These are phyloP conservation scores for Campopleginae sp. DNA, from an alignment of 2,888 invertebrate species.

Conservation along the genomic window DNA sequence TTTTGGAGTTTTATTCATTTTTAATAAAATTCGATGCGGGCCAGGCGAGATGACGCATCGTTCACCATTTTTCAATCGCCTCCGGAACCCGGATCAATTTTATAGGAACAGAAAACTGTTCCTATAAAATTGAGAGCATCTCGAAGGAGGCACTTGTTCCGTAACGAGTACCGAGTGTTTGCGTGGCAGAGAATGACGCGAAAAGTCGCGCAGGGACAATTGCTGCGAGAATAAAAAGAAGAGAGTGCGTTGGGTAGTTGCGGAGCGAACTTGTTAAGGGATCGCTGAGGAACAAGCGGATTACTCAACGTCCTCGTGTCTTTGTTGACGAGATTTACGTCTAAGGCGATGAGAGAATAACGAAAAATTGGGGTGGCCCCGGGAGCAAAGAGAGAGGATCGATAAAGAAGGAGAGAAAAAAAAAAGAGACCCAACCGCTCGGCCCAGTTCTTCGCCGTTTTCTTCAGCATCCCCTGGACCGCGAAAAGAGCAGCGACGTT, in stretches of 20 bases:
- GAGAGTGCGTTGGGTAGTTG: constrained; percentile 24
- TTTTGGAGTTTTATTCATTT: background rate
- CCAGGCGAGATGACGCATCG: constrained; percentile 11
- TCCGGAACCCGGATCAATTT: too few species aligned
- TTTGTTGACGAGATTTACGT: constrained; percentile 53
- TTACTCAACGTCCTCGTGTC: constrained; percentile 28
- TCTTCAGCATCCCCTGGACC: constrained; percentile 67
- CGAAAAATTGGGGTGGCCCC: constrained; percentile 3
- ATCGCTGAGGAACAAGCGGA: constrained; percentile 58
- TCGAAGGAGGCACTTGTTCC: constrained; percentile 30
- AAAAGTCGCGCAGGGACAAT: constrained; percentile 43
- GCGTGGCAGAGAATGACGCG: background rate
- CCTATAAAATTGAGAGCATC: constrained; percentile 44
- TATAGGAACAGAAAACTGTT: too few species aligned
- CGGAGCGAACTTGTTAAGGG: constrained; percentile 52
- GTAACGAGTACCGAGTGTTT: constrained; percentile 27
- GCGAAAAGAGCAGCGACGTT: constrained; percentile 44
- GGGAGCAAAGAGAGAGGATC: background rate
- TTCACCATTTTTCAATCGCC: constrained; percentile 9
- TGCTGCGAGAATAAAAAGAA: constrained; percentile 23
- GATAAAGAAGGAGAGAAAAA: constrained; percentile 51
- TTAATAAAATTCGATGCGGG: constrained; percentile 4
- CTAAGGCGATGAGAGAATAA: constrained; percentile 7
- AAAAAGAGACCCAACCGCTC: constrained; percentile 19
- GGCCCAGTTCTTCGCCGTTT: constrained; percentile 61